phyloP scores from a whole-genome alignment of 2,113 vertebrate genomes.

The Himantopus leucocephalus region DNA sequence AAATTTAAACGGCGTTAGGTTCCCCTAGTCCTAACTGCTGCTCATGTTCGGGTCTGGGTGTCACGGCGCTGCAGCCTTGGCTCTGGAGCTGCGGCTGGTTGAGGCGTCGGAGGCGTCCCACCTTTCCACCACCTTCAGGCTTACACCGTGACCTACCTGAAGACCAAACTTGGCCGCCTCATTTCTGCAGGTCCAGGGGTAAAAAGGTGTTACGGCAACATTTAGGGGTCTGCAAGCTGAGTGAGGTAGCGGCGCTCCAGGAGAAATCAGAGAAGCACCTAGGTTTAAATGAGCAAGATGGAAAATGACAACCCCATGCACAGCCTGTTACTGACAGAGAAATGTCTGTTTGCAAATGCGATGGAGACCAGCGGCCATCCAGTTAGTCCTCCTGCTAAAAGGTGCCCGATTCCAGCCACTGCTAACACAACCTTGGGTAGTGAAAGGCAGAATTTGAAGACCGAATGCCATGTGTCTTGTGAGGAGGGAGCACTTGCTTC shows the following conservation, averaged over 20 bases:
- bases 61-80: neutral
- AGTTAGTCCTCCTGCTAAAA: neutral
- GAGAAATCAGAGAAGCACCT: neutral
- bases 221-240: neutral
- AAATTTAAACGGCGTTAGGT: neutral
- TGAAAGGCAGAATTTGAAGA: neutral
- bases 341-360: neutral
- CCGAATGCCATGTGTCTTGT: neutral
- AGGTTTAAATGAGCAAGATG: neutral
- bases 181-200: no score
- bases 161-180: neutral
- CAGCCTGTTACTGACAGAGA: neutral
- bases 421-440: neutral
- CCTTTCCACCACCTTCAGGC: neutral
- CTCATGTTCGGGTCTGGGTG: neutral
- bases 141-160: rapidly evolving
- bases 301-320: neutral
- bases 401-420: neutral
- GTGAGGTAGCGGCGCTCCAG: neutral
- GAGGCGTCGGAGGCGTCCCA: rapidly evolving
- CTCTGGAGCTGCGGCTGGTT: neutral
- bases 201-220: neutral
- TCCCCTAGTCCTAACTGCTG: neutral
- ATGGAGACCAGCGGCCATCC: neutral
- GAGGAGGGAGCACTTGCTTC: neutral